phyloP scores from a whole-genome alignment of 2,888 invertebrate genomes.

The Lepidochrysops patricia region DNA sequence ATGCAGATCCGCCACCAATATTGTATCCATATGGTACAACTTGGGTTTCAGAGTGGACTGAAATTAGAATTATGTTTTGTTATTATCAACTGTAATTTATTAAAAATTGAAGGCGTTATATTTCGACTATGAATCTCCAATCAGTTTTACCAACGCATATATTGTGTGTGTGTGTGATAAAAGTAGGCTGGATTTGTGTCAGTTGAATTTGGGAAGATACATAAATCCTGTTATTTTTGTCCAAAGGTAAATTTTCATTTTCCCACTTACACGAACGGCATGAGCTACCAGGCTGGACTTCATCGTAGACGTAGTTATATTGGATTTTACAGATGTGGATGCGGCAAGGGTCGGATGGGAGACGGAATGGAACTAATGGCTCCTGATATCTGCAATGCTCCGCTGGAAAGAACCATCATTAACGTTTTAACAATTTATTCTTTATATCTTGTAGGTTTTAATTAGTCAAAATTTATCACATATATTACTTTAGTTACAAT shows the following conservation, averaged over 20 bases:
- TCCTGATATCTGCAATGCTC: conserved; percentile 40
- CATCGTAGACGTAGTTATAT: conserved; percentile 54
- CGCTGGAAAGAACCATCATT: conserved; percentile 30
- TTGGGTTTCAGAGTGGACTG: background rate
- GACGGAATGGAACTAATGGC: conserved; percentile 40
- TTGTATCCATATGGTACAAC: background rate
- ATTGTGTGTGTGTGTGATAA: too few relatives aligned
- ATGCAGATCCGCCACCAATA: background rate
- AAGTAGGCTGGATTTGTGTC: too few relatives aligned
- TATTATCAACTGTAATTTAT: too few relatives aligned
- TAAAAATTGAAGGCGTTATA: too few relatives aligned
- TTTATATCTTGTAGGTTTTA: too few relatives aligned
- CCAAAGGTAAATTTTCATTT: too few relatives aligned
- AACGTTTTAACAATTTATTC: background rate
- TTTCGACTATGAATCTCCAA: too few relatives aligned
- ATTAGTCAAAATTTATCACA: too few relatives aligned
- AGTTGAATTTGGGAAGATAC: too few relatives aligned
- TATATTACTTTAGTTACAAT: too few relatives aligned
- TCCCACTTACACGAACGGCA: conserved; percentile 27
- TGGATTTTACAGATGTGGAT: conserved; percentile 45
- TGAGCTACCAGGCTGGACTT: conserved; percentile 27
- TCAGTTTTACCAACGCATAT: too few relatives aligned
- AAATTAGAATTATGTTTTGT: background rate
- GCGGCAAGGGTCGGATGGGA: conserved; percentile 37
- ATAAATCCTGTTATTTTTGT: too few relatives aligned